Conservation (phyloP, 1,140 invertebrate genomes). For the Drosophila pseudoobscura region DNA sequence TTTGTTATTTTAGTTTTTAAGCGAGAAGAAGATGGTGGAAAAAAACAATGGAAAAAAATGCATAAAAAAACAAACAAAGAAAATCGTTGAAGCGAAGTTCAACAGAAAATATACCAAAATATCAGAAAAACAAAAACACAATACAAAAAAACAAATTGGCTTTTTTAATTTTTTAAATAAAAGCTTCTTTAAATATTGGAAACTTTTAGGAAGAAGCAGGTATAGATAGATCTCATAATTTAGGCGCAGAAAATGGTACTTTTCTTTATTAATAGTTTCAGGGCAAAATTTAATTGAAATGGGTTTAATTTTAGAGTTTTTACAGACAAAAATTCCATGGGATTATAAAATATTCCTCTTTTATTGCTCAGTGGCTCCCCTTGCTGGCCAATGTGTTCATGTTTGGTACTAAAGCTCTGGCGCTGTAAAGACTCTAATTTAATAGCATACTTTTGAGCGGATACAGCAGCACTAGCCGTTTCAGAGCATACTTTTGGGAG, state of each 20-base stretch:
- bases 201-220: no score
- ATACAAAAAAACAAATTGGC: constrained; percentile 52
- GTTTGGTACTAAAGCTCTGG: no score
- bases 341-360: no score
- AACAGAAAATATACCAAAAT: constrained; percentile 63
- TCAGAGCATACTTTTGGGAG: no score
- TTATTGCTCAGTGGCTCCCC: no score
- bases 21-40: constrained; percentile 5
- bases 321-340: no score
- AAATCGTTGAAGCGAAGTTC: constrained; percentile 20
- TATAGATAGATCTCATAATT: no score
- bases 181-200: not conserved
- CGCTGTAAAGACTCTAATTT: no score
- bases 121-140: constrained; percentile 50
- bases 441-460: no score
- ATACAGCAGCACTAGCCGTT: fast-evolving
- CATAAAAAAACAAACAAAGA: constrained; percentile 6
- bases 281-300: no score
- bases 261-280: not conserved
- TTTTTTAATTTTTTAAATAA: constrained; percentile 35
- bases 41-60: constrained; percentile 9
- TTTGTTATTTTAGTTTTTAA: constrained; percentile 82
- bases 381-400: no score
- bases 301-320: no score
- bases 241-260: not conserved